Percentiles rank a stretch among this genome's conserved stretches.
phyloP scores from a whole-genome alignment of 2,888 invertebrate species.

The Villa cingulata region DNA sequence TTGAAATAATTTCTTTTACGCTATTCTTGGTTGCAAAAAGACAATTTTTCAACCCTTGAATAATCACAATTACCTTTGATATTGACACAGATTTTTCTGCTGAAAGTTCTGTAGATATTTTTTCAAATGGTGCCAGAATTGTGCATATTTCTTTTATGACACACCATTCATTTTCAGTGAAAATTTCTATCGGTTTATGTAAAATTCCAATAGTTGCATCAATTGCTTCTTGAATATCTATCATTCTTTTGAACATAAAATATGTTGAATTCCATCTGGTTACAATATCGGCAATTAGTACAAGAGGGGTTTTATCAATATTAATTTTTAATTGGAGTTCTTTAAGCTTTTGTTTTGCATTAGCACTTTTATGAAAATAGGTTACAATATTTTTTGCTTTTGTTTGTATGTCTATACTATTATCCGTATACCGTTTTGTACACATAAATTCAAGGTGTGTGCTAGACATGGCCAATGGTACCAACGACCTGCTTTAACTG shows the following conservation, averaged over 20 bases:
- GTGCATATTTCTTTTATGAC: slow-evolving; percentile 5
- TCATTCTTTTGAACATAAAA: slow-evolving; percentile 17
- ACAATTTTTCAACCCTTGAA: slow-evolving; percentile 9
- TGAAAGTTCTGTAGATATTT: slow-evolving; percentile 16
- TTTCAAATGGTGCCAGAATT: slow-evolving; percentile 16
- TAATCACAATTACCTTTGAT: slow-evolving; percentile 19
- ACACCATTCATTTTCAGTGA: slow-evolving; percentile 15
- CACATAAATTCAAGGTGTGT: slow-evolving; percentile 15
- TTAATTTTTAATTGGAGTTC: neutral
- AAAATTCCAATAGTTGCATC: slow-evolving; percentile 15
- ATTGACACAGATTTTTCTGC: slow-evolving; percentile 19
- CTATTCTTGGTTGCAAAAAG: neutral
- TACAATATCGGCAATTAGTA: slow-evolving; percentile 17
- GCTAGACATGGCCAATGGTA: slow-evolving; percentile 16
- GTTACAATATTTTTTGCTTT: slow-evolving; percentile 4
- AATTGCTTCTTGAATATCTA: slow-evolving; percentile 12
- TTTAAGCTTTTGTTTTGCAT: neutral
- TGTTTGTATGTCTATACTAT: slow-evolving; percentile 2
- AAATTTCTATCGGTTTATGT: slow-evolving; percentile 11
- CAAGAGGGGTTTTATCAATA: slow-evolving; percentile 13
- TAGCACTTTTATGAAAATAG: slow-evolving; percentile 3
- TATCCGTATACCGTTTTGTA: slow-evolving; percentile 7
- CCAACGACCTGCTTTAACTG: slow-evolving; percentile 14
- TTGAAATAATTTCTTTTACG: too few species aligned
- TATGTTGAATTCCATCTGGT: slow-evolving; percentile 20